Evolutionary conservation across 2,797 vertebrate species (phyloP).

Genomic region (Salarias fasciatus): DNA sequence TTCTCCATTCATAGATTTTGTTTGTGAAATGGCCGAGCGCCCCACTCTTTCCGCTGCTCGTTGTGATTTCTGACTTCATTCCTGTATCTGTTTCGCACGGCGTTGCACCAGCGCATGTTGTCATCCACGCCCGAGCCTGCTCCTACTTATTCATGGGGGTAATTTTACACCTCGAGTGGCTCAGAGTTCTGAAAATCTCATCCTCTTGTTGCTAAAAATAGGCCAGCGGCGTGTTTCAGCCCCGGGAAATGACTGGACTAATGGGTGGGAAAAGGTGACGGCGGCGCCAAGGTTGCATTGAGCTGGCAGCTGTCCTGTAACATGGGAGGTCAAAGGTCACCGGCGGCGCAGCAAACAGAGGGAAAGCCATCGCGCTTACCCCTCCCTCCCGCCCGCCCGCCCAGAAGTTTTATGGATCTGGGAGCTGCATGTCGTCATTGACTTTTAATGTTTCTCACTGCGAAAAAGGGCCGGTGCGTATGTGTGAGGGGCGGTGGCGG

Average conservation of each 20-base stretch:
- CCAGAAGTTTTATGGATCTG: constrained; percentile 85
- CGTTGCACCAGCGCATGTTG: not conserved
- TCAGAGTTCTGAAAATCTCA: constrained; percentile 5
- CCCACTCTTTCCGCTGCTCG: not conserved
- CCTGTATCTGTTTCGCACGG: too few relatives aligned
- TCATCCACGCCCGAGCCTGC: not conserved
- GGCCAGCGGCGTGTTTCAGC: constrained; percentile 81
- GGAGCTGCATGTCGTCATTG: constrained; percentile 55
- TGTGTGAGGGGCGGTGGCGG: constrained; percentile 16
- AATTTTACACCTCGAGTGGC: not conserved
- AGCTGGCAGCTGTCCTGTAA: constrained; percentile 84
- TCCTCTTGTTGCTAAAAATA: constrained; percentile 63
- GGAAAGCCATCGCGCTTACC: constrained; percentile 72
- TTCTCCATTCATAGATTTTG: constrained; percentile 44
- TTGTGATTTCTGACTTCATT: not conserved
- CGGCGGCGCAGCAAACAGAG: constrained; percentile 82
- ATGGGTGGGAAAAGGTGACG: constrained; percentile 83
- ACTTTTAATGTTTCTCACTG: constrained; percentile 30
- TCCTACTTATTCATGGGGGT: not conserved
- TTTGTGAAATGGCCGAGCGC: not conserved
- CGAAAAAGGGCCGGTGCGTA: constrained; percentile 13
- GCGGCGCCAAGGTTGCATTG: constrained; percentile 89
- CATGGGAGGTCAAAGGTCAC: constrained; percentile 80
- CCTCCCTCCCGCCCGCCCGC: constrained; percentile 78
- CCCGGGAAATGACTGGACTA: constrained; percentile 83